These are phyloP conservation scores for Heliconius erato DNA, from an alignment of 2,888 invertebrate species.

Conservation along the genomic window DNA sequence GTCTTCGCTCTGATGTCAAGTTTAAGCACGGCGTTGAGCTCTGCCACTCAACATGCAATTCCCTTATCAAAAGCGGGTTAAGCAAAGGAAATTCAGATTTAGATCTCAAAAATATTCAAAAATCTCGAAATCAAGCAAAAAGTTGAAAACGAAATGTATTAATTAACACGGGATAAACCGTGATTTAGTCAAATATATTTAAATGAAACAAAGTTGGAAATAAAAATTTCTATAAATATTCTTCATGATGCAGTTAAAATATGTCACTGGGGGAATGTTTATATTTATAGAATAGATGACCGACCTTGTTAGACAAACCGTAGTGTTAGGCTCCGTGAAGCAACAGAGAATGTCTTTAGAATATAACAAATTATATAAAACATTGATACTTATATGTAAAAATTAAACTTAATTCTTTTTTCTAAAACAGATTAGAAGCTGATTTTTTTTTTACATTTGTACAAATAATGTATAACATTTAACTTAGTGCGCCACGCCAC, in stretches of 20 bases:
- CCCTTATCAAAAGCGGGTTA: too few relatives aligned
- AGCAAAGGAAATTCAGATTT: too few relatives aligned
- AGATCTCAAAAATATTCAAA: background rate
- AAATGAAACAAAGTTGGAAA: background rate
- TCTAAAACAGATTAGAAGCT: background rate
- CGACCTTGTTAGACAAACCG: background rate
- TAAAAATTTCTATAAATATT: background rate
- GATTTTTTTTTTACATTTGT: too few relatives aligned
- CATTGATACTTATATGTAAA: background rate
- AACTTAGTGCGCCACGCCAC: too few relatives aligned
- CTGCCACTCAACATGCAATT: too few relatives aligned
- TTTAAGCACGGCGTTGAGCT: too few relatives aligned
- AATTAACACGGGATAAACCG: background rate
- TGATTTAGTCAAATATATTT: background rate
- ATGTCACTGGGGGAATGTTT: constrained; percentile 13
- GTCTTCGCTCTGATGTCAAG: too few relatives aligned
- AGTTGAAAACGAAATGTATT: background rate
- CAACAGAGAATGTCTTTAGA: background rate
- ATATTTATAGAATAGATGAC: background rate
- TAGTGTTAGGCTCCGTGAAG: background rate
- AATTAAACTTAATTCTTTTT: background rate
- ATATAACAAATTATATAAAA: background rate
- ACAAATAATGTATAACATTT: too few relatives aligned
- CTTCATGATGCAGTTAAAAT: background rate
- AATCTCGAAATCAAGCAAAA: background rate